These are phyloP conservation scores for Heterotilapia buettikoferi DNA, from an alignment of 2,113 vertebrate species.

Conservation along the genomic window DNA sequence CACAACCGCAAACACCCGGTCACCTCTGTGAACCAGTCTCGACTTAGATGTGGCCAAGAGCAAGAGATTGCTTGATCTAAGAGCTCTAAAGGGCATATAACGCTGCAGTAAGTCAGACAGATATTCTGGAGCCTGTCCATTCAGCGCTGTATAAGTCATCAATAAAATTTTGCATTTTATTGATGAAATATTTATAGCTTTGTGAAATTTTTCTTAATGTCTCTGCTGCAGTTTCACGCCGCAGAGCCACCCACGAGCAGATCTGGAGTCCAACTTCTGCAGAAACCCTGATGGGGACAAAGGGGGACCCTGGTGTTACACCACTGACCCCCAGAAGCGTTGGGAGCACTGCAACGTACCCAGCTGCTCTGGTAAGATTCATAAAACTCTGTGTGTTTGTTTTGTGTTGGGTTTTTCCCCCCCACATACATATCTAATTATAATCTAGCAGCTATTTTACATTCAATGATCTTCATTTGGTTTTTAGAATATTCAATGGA, in stretches of 20 bases:
- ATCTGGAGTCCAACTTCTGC: constrained; percentile 75
- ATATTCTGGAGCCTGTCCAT: neutral
- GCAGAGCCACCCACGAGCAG: constrained; percentile 38
- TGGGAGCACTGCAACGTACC: constrained; percentile 70
- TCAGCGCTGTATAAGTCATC: neutral
- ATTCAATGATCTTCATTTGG: neutral
- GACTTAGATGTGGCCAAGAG: neutral
- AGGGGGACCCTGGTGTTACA: constrained; percentile 77
- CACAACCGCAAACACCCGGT: neutral
- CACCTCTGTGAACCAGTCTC: neutral
- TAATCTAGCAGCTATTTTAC: neutral
- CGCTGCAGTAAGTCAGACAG: neutral
- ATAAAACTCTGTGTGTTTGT: neutral
- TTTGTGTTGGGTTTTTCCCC: neutral
- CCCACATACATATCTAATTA: neutral
- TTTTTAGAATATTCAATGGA: neutral
- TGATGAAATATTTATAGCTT: neutral
- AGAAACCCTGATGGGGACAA: constrained; percentile 73
- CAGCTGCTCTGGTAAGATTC: constrained; percentile 63
- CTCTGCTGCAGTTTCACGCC: constrained; percentile 54
- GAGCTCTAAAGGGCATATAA: neutral
- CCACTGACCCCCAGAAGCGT: constrained; percentile 54
- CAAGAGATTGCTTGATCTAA: neutral
- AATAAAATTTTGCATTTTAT: neutral
- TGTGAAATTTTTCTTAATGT: neutral